These are phyloP conservation scores for Chanos chanos DNA, from an alignment of 2,797 vertebrate species.

Conservation along the genomic window DNA sequence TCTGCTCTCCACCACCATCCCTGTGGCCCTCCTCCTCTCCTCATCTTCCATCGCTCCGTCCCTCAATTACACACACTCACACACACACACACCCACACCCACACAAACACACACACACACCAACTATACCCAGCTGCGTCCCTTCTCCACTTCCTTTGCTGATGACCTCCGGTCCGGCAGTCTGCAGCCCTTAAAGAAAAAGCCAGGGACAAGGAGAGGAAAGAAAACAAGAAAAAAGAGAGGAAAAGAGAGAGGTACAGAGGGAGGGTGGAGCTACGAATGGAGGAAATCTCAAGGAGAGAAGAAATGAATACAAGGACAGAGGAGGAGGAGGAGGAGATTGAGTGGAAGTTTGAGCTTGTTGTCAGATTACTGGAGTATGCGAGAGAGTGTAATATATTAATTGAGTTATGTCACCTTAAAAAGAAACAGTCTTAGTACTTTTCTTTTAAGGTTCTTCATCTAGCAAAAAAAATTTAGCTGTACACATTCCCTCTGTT, in stretches of 20 bases:
- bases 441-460: no score
- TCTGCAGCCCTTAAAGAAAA: slow-evolving; percentile 53
- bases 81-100: slow-evolving; percentile 21
- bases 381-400: no score
- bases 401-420: no score
- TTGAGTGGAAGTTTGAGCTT: no score
- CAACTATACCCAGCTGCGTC: slow-evolving; percentile 75
- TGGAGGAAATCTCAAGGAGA: neutral
- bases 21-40: slow-evolving; percentile 63
- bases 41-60: slow-evolving; percentile 70
- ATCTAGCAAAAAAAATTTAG: no score
- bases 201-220: slow-evolving; percentile 44
- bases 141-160: slow-evolving; percentile 67
- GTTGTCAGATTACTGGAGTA: no score
- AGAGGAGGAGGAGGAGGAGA: neutral
- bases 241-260: slow-evolving; percentile 1
- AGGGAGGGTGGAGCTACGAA: neutral
- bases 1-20: slow-evolving; percentile 74
- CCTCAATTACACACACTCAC: slow-evolving; percentile 66
- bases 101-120: slow-evolving; percentile 51
- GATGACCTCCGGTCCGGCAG: slow-evolving; percentile 73
- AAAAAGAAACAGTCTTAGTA: no score
- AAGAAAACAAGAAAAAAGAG: slow-evolving; percentile 22
- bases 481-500: neutral
- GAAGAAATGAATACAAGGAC: slow-evolving; percentile 24